Base-by-base conservation (phyloP, 2,113 vertebrate species). In the Muscicapa adusta region DNA sequence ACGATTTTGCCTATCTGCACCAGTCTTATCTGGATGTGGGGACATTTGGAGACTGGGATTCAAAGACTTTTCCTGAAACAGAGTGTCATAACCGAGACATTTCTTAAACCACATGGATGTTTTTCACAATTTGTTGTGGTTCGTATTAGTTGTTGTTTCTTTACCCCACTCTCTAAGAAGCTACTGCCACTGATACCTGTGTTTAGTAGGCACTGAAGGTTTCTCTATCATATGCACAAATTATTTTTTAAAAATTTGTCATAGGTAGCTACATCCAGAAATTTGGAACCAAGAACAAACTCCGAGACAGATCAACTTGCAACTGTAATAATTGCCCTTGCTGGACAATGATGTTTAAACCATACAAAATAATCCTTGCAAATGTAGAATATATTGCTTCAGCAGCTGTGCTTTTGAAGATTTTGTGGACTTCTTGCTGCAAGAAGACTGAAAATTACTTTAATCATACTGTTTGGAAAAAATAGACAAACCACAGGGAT, bases 391-490 rank as follows among this genome's bases (percentile, higher is more conserved):
- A 67, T 43, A 74, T 74, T 76, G 17, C 25, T 93, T 85, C 82
- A 77, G 74, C 71, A 83, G 87, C 85, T 92, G 58, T 62, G 71
- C 47, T 91, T 95, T 75, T 82, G 34, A 82, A 78, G 61, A 56
- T 5, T 47, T 43, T 66, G 51, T 36, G 33, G 63, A 70, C 34
- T 79, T 73, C 48, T 91, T 89, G 76, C 29, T 70, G 47, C 40
- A 33, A 83, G 63, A 58, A 91, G 24, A 88, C 34, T 87, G 54
- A 58, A 94, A 94, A 90, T 88, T 70, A 45, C 91, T 92, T 95
- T 85, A 85, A 96, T 93, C 54, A 7, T 58, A 77, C 0, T 1
- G 34, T 88, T 92, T 58, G 74, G 87, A 94, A 97, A 94, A 96
- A 92, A 87, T 38, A 95, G 70, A 50, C 47, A 91, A 26, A 76